Evolutionary conservation across 2,888 invertebrate genomes (phyloP).

Genomic region (Microctonus brassicae): DNA sequence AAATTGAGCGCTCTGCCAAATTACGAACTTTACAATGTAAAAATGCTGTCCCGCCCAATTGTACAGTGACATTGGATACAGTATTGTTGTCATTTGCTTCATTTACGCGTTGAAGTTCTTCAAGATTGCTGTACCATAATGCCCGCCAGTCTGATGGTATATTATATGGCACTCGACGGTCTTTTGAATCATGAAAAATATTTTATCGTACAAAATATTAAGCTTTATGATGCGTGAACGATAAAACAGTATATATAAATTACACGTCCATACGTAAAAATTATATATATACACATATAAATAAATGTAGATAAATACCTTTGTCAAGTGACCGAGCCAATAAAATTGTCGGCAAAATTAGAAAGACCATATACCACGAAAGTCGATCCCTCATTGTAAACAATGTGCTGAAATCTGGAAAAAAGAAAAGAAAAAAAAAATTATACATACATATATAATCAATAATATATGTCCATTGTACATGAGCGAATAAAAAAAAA

Average conservation of each 20-base stretch:
- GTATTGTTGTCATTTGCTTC: conserved; percentile 79
- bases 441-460: neutral
- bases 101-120: conserved; percentile 67
- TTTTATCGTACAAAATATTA: conserved; percentile 13
- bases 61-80: conserved; percentile 81
- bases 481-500: neutral
- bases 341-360: conserved; percentile 68
- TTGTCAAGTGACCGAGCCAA: conserved; percentile 69
- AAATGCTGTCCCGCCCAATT: conserved; percentile 83
- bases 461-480: neutral
- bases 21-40: conserved; percentile 84
- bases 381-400: conserved; percentile 68
- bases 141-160: conserved; percentile 67
- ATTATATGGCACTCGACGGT: conserved; percentile 66
- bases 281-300: neutral
- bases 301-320: conserved; percentile 56
- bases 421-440: neutral
- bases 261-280: neutral
- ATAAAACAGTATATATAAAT: neutral
- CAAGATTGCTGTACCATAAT: conserved; percentile 67
- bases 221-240: neutral
- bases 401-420: conserved; percentile 46
- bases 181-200: conserved; percentile 48
- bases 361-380: conserved; percentile 69
- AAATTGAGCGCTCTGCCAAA: conserved; percentile 81